phyloP scores from a whole-genome alignment of 1,140 invertebrate species.

The Cryptotermes secundus region DNA sequence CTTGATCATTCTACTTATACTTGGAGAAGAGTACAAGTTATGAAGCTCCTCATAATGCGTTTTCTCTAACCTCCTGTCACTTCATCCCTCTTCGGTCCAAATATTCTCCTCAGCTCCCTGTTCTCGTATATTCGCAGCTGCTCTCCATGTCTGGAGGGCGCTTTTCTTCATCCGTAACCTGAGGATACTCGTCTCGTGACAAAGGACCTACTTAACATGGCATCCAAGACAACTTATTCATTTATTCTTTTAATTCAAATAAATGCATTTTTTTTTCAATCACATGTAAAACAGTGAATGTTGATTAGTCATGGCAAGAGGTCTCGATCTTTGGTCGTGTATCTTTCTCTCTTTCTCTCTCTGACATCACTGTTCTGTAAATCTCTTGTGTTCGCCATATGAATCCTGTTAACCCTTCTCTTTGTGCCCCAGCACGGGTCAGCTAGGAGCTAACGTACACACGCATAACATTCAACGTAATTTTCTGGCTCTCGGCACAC shows the following conservation, averaged over 20 bases:
- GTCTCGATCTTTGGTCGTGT: neutral
- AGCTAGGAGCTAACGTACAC: neutral
- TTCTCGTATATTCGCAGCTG: no score
- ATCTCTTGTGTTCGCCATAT: neutral
- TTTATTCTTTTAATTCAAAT: neutral
- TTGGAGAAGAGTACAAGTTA: no score
- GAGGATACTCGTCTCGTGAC: no score
- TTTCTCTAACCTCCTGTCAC: no score
- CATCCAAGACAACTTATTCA: no score
- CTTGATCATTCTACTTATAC: no score
- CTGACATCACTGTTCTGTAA: neutral
- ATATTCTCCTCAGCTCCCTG: no score
- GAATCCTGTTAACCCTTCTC: neutral
- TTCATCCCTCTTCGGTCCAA: no score
- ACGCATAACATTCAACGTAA: conserved; percentile 4
- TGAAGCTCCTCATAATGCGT: no score
- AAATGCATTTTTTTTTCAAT: neutral
- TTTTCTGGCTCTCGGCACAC: neutral
- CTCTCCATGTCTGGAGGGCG: no score
- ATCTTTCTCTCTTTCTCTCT: neutral
- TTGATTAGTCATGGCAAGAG: conserved; percentile 10
- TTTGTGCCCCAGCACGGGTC: neutral
- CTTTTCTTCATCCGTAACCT: no score
- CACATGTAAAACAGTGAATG: neutral
- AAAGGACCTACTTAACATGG: no score